Base-by-base conservation (phyloP, 1,140 invertebrate genomes). In the Drosophila mauritiana region DNA sequence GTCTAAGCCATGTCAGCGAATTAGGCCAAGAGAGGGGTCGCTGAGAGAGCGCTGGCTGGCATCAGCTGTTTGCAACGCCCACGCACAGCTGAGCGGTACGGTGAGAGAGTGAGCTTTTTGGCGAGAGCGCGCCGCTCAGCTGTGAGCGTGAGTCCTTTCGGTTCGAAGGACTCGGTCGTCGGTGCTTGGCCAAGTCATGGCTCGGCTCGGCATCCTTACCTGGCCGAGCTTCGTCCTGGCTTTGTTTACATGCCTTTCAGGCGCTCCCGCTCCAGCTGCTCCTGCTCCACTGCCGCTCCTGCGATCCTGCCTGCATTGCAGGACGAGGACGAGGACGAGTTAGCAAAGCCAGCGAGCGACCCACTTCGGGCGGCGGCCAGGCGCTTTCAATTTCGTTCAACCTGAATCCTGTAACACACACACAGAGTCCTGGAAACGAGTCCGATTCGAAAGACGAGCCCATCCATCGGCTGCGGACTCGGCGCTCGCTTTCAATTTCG, bases 321-420 rank as follows among this genome's bases (percentile, higher is more conserved):
- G 78, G 77, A 13, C 37, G 37, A 17, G 42, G 40, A 42, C 40
- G 40, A 17, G 36, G 36, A 40, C 39, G 39, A 40, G 40, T 13
- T 67, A 27, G 25, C 6, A 6, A 27, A 27, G 25, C 82, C 56
- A 56, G 40, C 49, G 58, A 58, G 69, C 72, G 79, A 79, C 83
- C 72, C 79, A 89, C 83, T 88, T 79, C 79, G 79, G 67, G 70
- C 46, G 45, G 52, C 42, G 62, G 63, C 48, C 58, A 57, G 37
- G 37, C 53, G 79, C 83, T 88, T 88, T 88, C 83, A 88, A 83
- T 88, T 88, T 88, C 83, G 72, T 88, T 88, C 84, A 86, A 86
- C 75, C 75, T 75, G 70, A 61, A 78, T 70, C 52, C 59, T 52
- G 46, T 45, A 17, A 45, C 10, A 10, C 37, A 20, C 42, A 43